Conservation (phyloP, 2,888 invertebrate species). For the Coenonympha arcania region DNA sequence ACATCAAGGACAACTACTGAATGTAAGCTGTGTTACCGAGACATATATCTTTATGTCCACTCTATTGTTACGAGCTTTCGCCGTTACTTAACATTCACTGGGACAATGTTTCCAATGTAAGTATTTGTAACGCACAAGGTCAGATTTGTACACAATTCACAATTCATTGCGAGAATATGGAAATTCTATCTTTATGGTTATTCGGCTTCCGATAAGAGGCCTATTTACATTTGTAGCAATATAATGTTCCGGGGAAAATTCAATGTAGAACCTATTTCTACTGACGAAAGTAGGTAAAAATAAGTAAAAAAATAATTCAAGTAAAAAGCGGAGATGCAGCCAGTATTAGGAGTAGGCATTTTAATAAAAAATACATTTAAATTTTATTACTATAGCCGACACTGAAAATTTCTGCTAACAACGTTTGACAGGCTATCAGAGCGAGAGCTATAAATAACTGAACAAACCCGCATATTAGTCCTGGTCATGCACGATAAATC, state of each 20-base stretch:
- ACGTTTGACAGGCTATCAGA: slow-evolving; percentile 20
- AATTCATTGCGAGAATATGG: slow-evolving; percentile 13
- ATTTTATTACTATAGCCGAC: neutral
- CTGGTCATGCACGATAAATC: no score
- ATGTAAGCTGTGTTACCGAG: slow-evolving; percentile 9
- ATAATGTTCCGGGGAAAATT: neutral
- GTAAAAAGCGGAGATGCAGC: no score
- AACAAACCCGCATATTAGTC: no score
- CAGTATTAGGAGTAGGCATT: no score
- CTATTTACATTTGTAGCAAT: neutral
- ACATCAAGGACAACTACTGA: neutral
- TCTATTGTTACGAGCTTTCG: slow-evolving; percentile 14
- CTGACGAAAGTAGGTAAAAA: no score
- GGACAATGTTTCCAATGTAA: slow-evolving; percentile 15
- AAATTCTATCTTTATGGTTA: slow-evolving; percentile 10
- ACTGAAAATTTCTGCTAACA: slow-evolving; percentile 12
- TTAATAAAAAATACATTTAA: no score
- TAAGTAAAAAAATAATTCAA: no score
- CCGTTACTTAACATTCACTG: slow-evolving; percentile 19
- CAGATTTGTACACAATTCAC: slow-evolving; percentile 11
- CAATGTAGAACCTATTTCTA: neutral
- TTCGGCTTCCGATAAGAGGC: slow-evolving; percentile 8
- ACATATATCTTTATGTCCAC: slow-evolving; percentile 20
- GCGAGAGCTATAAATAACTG: slow-evolving; percentile 17
- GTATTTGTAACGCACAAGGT: slow-evolving; percentile 20